Evolutionary conservation across 2,888 invertebrate genomes (phyloP).

Genomic region (Aproaerema taeniolella): DNA sequence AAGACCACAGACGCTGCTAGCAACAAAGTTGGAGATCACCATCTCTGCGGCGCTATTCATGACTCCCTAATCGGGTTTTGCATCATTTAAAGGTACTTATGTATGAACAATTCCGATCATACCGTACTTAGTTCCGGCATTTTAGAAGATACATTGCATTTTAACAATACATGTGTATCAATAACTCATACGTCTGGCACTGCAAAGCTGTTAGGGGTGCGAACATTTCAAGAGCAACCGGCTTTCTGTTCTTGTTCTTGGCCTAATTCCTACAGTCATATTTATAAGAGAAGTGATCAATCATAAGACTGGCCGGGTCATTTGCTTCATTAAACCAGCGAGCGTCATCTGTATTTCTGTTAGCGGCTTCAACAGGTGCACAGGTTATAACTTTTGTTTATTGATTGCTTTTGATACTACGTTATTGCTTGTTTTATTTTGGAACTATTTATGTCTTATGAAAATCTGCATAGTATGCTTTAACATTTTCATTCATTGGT

Average conservation of each 20-base stretch:
- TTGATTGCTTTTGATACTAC: conserved; percentile 11
- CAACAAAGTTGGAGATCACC: too few relatives aligned
- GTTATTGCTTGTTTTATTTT: conserved; percentile 3
- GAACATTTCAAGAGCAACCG: conserved; percentile 53
- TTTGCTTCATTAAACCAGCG: conserved; percentile 37
- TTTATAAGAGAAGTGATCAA: conserved; percentile 58
- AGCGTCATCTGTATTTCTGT: conserved; percentile 32
- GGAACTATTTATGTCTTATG: too few relatives aligned
- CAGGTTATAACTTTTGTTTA: conserved; percentile 21
- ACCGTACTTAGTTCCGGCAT: too few relatives aligned
- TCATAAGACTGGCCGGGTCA: conserved; percentile 42
- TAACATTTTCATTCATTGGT: too few relatives aligned
- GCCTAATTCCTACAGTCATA: conserved; percentile 57
- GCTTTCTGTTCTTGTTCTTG: conserved; percentile 40
- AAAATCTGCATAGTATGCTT: too few relatives aligned
- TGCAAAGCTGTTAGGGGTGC: conserved; percentile 44
- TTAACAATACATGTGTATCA: conserved; percentile 34
- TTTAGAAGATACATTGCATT: conserved; percentile 36
- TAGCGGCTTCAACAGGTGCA: conserved; percentile 32
- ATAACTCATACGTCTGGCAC: conserved; percentile 55
- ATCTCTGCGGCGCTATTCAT: too few relatives aligned
- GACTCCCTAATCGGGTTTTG: too few relatives aligned
- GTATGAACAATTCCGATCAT: too few relatives aligned
- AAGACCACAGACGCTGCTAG: too few relatives aligned
- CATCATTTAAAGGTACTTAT: not conserved